phyloP scores from a whole-genome alignment of 2,888 invertebrate genomes.

The Calameuta idolon region DNA sequence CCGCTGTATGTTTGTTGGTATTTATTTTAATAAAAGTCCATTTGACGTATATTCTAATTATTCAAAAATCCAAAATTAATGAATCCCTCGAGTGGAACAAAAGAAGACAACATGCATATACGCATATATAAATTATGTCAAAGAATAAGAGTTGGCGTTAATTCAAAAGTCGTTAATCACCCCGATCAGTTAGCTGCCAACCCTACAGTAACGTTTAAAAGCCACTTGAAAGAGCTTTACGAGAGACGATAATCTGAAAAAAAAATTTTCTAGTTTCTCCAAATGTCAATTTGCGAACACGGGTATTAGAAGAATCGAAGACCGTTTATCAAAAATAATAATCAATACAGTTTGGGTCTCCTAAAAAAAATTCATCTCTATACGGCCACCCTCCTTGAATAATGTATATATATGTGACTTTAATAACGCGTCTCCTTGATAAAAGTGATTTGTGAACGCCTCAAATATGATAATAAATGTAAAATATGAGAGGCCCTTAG shows the following conservation, averaged over 20 bases:
- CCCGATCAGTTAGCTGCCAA: not conserved
- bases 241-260: not conserved
- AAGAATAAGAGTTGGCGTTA: not conserved
- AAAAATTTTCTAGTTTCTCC: not conserved
- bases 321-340: not conserved
- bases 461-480: constrained; percentile 64
- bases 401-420: constrained; percentile 27
- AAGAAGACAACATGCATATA: too few species aligned
- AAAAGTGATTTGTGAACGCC: constrained; percentile 56
- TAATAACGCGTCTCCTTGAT: constrained; percentile 39
- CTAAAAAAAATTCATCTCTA: not conserved
- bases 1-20: constrained; percentile 11
- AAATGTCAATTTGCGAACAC: not conserved
- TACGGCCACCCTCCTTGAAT: not conserved
- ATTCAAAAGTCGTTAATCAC: not conserved
- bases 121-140: not conserved
- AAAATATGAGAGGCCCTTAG: constrained; percentile 54
- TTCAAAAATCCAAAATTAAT: not conserved
- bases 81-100: not conserved
- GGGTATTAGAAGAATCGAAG: not conserved
- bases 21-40: constrained; percentile 17
- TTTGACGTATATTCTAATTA: not conserved
- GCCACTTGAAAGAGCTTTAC: not conserved
- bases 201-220: not conserved
- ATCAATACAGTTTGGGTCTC: not conserved